phyloP scores from a whole-genome alignment of 2,113 vertebrate genomes.

The Clarias gariepinus region DNA sequence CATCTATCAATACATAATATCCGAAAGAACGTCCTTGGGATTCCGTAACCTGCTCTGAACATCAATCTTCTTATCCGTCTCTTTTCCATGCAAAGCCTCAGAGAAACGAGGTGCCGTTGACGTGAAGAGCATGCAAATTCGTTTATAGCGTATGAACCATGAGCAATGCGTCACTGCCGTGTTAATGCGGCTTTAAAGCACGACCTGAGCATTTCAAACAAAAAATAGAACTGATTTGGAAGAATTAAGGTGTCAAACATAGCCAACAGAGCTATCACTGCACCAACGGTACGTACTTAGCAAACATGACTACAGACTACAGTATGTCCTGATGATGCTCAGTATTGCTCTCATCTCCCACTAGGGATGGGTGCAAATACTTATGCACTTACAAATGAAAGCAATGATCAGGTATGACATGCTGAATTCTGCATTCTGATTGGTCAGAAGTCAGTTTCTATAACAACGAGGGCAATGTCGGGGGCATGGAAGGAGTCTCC shows the following conservation, averaged over 20 bases:
- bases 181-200: background rate
- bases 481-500: background rate
- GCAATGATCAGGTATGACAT: background rate
- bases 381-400: background rate
- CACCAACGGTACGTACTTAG: background rate
- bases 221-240: background rate
- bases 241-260: background rate
- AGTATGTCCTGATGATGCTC: background rate
- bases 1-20: background rate
- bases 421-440: background rate
- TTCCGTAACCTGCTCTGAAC: background rate
- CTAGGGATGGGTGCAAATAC: background rate
- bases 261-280: background rate
- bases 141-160: background rate
- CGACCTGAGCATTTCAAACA: background rate
- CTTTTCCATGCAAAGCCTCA: background rate
- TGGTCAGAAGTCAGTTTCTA: background rate
- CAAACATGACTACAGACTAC: background rate
- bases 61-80: background rate
- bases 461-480: background rate
- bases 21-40: background rate
- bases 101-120: background rate
- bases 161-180: background rate
- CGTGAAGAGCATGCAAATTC: background rate
- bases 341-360: background rate